Conservation (phyloP, 2,888 invertebrate genomes). For the Nemoura dubitans region DNA sequence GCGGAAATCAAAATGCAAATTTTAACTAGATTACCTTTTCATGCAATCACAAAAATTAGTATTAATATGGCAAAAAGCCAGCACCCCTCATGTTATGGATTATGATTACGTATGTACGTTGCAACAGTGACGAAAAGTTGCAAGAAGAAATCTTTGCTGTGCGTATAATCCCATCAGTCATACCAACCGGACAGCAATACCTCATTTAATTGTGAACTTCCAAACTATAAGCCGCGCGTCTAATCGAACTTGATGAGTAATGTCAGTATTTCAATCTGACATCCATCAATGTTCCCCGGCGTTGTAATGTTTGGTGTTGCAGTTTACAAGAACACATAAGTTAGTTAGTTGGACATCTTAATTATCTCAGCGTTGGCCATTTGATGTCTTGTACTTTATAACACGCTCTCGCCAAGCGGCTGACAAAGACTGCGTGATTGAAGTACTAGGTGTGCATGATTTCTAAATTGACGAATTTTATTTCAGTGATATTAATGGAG, state of each 20-base stretch:
- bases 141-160: not conserved
- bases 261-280: constrained; percentile 22
- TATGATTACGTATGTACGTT: no score
- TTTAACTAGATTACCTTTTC: no score
- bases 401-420: not conserved
- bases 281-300: constrained; percentile 13
- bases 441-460: not conserved
- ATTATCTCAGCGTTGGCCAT: not conserved
- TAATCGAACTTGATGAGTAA: constrained; percentile 8
- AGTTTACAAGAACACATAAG: constrained; percentile 2
- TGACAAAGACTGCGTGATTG: not conserved
- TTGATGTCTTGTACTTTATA: not conserved
- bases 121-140: not conserved
- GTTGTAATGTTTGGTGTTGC: not conserved
- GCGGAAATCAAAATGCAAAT: no score
- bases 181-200: not conserved
- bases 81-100: not conserved
- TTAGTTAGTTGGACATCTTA: constrained; percentile 23
- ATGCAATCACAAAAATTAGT: no score
- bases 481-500: no score
- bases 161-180: constrained; percentile 4
- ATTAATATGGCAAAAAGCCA: not conserved
- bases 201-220: not conserved
- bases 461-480: not conserved
- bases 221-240: constrained; percentile 18